Base-by-base conservation (phyloP, 2,797 vertebrate genomes). In the Lates japonicus region DNA sequence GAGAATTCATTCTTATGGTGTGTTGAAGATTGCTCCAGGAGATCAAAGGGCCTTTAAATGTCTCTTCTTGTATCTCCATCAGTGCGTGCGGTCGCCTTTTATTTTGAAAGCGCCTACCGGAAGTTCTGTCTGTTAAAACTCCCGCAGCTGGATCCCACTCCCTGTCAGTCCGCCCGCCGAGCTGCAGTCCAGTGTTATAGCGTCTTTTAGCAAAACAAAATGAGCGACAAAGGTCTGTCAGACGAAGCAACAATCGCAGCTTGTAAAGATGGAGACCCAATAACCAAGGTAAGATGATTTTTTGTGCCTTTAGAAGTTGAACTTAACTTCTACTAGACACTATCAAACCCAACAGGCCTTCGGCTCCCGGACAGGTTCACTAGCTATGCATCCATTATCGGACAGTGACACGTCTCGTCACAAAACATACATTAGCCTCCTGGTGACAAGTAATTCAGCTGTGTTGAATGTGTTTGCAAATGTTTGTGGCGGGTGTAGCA, bases 201-300 rank as follows among this genome's bases (percentile, higher is more conserved):
- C 29, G 51, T 35, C 17, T 6, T 1, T 7, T 0, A 10, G 31
- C 25, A 3, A 91, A 29, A 29, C 1, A 29, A 86, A 78, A 96
- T 96, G 96, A 84, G 91, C 71, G 94, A 95, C 41, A 90, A 93
- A 75, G 95, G 95, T 55, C 67, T 96, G 74, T 92, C 95, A 14
- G 87, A 95, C 54, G 95, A 96, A 17, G 89, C 88, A 0, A 91
- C 42, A 1, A 81, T 78, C 0, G 81, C 90, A 12, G 94, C 90
- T 2, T 96, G 96, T 51, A 95, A 95, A 88, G 94, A 96, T 25
- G 95, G 91, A 82, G 75, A 92, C 64, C 79, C 93, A 0, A 75
- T 94, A 0, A 96, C 95, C 0, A 95, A 95, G 92, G 96, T 94
- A 83, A 64, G 80, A 0, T 0, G 5, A 17, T 4, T 12, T 6